Base-by-base conservation (phyloP, 2,797 vertebrate genomes). In the Lepidocolaptes lacrymiger region DNA sequence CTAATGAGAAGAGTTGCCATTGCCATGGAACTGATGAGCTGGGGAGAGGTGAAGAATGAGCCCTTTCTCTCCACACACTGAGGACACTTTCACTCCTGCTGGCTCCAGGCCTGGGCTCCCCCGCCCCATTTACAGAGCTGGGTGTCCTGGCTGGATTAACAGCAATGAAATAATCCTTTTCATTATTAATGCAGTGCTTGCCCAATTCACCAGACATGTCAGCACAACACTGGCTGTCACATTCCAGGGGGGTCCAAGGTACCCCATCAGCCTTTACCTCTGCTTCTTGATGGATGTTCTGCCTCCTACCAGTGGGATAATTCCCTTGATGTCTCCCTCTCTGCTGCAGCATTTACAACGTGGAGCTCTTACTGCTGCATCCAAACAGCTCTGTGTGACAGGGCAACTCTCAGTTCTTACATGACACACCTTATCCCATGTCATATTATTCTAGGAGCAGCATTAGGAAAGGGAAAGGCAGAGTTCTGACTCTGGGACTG, bases 41-140 rank as follows among this genome's bases (percentile, higher is more conserved):
- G 16, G 58, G 52, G 68, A 56, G 86, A 89, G 49, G 85, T 83
- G 37, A 93, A 97, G 92, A 97, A 97, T 93, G 89, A 28, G 24
- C 52, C 92, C 91, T 95, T 96, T 97, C 93, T 96, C 87, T 92
- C 52, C 54, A 74, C 20, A 64, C 51, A 91, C 91, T 96, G 93
- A 87, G 68, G 87, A 78, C 85, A 96, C 85, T 97, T 94, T 92
- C 91, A 90, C n/a, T 79, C 56, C 84, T 84, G 66, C 91, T 95
- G 96, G 95, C 97, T 85, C 15, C 37, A 64, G 82, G 91, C 95
- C 81, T n/a, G 24, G 56, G 78, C 84, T 85, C 61, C 30, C 39
- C 75, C 90, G 64, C 64, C 87, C 95, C 34, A 0, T 46, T 64
- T n/a, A 43, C 61, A 77, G 49, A 88, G 83, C 87, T 64, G 86